Percentiles rank a stretch among this genome's conserved stretches.
These are phyloP conservation scores for Tryphoninae sp. DNA, from an alignment of 2,888 invertebrate species.

Conservation along the genomic window DNA sequence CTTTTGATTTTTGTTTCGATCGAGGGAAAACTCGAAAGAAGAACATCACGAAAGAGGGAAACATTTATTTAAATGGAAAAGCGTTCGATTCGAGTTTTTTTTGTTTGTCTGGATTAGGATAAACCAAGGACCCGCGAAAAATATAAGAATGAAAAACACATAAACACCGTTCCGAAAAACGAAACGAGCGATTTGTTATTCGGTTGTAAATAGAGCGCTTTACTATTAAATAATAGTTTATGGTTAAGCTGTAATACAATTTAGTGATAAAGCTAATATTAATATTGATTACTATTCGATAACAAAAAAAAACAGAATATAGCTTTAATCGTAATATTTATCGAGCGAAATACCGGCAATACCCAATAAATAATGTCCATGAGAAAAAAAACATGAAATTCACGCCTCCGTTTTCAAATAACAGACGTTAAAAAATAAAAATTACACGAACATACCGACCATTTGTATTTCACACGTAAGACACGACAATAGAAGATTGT, in stretches of 20 bases:
- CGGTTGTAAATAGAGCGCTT: slow-evolving; percentile 80
- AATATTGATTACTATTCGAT: slow-evolving; percentile 77
- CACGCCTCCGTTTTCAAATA: slow-evolving; percentile 55
- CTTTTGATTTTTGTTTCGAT: background rate
- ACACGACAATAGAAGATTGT: slow-evolving; percentile 5
- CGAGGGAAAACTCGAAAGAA: background rate
- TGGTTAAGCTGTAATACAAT: slow-evolving; percentile 69
- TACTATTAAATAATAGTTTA: slow-evolving; percentile 64
- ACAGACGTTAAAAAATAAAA: slow-evolving; percentile 17
- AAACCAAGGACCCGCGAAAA: background rate
- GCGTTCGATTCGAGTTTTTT: background rate
- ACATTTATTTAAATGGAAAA: background rate
- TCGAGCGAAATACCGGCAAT: slow-evolving; percentile 65
- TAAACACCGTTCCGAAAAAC: slow-evolving; percentile 60
- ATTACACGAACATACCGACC: slow-evolving; percentile 31
- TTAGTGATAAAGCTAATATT: slow-evolving; percentile 75
- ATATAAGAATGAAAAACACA: slow-evolving; percentile 2
- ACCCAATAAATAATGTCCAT: slow-evolving; percentile 64
- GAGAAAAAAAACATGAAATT: slow-evolving; percentile 33
- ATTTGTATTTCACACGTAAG: slow-evolving; percentile 55
- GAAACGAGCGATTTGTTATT: slow-evolving; percentile 74
- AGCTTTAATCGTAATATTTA: slow-evolving; percentile 72
- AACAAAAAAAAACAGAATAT: slow-evolving; percentile 36
- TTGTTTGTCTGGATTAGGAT: background rate
- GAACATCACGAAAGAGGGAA: background rate